phyloP scores from a whole-genome alignment of 1,140 invertebrate species.

The Ceratina calcarata region DNA sequence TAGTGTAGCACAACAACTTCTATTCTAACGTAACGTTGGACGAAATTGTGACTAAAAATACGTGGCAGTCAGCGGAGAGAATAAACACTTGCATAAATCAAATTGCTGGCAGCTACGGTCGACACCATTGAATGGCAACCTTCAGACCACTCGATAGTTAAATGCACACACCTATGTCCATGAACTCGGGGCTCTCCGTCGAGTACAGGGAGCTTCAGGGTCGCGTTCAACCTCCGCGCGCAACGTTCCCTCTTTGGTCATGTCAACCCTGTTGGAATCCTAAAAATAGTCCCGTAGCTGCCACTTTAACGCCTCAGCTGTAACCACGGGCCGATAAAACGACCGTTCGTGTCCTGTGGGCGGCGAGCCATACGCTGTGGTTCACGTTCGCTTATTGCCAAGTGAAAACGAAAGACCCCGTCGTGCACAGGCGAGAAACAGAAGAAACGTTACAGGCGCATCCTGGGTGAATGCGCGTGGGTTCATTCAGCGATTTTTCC shows the following conservation, averaged over 20 bases:
- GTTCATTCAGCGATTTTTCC: slow-evolving; percentile 64
- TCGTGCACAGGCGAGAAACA: not conserved
- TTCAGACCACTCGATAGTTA: not conserved
- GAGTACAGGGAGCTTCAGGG: not conserved
- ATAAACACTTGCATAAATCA: no score
- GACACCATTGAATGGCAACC: no score
- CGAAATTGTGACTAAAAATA: no score
- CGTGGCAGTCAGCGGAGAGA: no score
- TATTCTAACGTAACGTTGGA: no score
- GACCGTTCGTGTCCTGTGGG: slow-evolving; percentile 1
- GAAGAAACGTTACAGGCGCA: not conserved
- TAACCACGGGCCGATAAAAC: not conserved
- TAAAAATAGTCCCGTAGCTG: slow-evolving; percentile 26
- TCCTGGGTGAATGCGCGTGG: slow-evolving; percentile 50
- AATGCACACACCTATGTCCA: not conserved
- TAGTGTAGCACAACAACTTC: no score
- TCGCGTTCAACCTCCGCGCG: not conserved
- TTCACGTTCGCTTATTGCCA: not conserved
- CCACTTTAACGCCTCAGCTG: slow-evolving; percentile 1
- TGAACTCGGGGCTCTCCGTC: not conserved
- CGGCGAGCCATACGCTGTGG: not conserved
- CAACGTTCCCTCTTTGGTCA: slow-evolving; percentile 16
- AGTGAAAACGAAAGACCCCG: slow-evolving; percentile 17
- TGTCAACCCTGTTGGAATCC: not conserved
- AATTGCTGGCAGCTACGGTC: no score